Percentiles rank a stretch among this genome's conserved stretches.
phyloP scores from a whole-genome alignment of 2,888 invertebrate genomes.

The Dicycla oo region DNA sequence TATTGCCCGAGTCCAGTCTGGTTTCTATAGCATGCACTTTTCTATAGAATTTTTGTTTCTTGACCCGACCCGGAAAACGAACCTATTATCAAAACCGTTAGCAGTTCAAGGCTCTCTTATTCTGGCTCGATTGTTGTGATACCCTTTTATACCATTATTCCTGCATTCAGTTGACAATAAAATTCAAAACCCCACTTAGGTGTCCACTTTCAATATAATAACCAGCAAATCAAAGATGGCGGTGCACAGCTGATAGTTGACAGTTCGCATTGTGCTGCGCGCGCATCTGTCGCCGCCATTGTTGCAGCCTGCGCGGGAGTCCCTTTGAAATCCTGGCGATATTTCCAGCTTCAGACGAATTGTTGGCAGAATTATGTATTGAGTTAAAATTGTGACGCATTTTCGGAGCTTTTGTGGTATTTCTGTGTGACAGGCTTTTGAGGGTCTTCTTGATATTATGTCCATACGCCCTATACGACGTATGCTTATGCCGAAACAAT shows the following conservation, averaged over 20 bases:
- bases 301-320: constrained; percentile 64
- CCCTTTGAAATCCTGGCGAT: constrained; percentile 47
- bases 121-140: not conserved
- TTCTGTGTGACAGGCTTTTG: not conserved
- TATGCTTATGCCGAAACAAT: not conserved
- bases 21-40: no score
- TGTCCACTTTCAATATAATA: constrained; percentile 51
- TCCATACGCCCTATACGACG: not conserved
- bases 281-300: constrained; percentile 73
- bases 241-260: constrained; percentile 70
- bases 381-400: constrained; percentile 25
- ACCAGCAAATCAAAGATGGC: constrained; percentile 61
- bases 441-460: constrained; percentile 9
- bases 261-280: constrained; percentile 63
- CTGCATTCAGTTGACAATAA: constrained; percentile 15
- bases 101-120: not conserved
- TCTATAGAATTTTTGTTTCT: not conserved
- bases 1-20: no score
- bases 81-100: constrained; percentile 2
- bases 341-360: constrained; percentile 52
- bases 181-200: constrained; percentile 41
- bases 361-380: constrained; percentile 48
- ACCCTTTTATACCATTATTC: constrained; percentile 25
- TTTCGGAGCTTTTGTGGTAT: constrained; percentile 16
- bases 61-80: not conserved